Base-by-base conservation (phyloP, 2,113 vertebrate genomes). In the mouse (Mus musculus) region DNA sequence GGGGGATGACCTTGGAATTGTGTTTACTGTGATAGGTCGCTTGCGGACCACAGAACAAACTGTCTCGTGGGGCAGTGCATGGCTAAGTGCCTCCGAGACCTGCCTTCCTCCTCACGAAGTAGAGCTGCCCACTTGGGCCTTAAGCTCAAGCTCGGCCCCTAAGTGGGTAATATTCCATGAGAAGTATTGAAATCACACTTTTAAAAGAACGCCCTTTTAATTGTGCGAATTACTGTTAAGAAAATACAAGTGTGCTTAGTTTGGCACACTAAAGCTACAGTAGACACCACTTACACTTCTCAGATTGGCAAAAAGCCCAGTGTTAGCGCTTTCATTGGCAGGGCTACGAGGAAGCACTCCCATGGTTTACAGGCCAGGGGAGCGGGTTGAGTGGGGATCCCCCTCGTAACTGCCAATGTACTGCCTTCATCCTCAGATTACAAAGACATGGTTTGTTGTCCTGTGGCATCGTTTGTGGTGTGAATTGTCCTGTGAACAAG, bases 181-280 rank as follows among this genome's bases (percentile, higher is more conserved):
- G 46, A 76, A 89, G 65, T 14, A 59, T 33, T 89, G 33, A 36
- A 77, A 95, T 19, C 6, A 88, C 72, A 94, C 88, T 80, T 92
- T 76, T 19, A 69, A 59, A 76, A 78, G 17, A 88, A 84, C 59
- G 3, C 52, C 59, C 86, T 88, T 90, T 22, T 39, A 82, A 56
- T 22, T 94, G 95, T 3, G 3, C 76, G 56, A 93, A 69, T 95
- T 87, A 54, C 82, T 85, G 13, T 80, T 91, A 89, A 89, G 67
- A 93, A 96, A 75, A 84, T 71, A 13, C 11, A 90, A 77, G 20
- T 78, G 20, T 28, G n/a, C n/a, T 89, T 85, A 77, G 39, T 71
- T 72, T 95, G 49, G 2, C 59, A 4, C 69, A 88, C 89, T 61
- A 91, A 82, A 94, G 77, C 54, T 71, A 77, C 26, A 91, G 19